Percentiles rank a stretch among this genome's conserved stretches.
Evolutionary conservation across 53 echinoderm and acorn worm species (phyloP).

Genomic region (Glandiceps talaboti): DNA sequence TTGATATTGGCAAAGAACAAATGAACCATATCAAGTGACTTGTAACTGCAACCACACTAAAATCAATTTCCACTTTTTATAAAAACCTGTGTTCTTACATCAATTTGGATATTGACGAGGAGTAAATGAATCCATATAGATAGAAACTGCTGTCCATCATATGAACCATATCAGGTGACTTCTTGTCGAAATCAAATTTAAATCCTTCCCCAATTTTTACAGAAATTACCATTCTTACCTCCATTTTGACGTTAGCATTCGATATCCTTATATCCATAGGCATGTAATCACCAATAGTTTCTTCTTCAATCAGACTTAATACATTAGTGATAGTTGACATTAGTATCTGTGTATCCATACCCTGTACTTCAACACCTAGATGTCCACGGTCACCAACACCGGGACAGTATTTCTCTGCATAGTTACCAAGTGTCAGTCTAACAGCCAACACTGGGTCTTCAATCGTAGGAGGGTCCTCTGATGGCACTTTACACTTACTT

Average conservation of each 20-base stretch:
- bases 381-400: constrained; percentile 62
- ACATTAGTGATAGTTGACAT: constrained; percentile 67
- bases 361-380: constrained; percentile 53
- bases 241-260: constrained; percentile 46
- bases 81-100: no score
- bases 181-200: no score
- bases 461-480: not conserved
- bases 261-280: constrained; percentile 46
- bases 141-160: no score
- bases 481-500: not conserved
- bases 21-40: no score
- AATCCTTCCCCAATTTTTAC: no score
- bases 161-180: no score
- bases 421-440: constrained; percentile 65
- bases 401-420: constrained; percentile 57
- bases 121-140: no score
- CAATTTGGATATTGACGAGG: no score
- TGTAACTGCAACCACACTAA: no score
- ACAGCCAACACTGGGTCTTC: constrained; percentile 23
- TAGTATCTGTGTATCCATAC: constrained; percentile 45
- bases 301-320: constrained; percentile 49
- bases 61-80: no score
- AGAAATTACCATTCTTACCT: no score
- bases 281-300: constrained; percentile 40
- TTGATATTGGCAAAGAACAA: no score